phyloP scores from a whole-genome alignment of 2,113 vertebrate species.

The Heteronetta atricapilla region DNA sequence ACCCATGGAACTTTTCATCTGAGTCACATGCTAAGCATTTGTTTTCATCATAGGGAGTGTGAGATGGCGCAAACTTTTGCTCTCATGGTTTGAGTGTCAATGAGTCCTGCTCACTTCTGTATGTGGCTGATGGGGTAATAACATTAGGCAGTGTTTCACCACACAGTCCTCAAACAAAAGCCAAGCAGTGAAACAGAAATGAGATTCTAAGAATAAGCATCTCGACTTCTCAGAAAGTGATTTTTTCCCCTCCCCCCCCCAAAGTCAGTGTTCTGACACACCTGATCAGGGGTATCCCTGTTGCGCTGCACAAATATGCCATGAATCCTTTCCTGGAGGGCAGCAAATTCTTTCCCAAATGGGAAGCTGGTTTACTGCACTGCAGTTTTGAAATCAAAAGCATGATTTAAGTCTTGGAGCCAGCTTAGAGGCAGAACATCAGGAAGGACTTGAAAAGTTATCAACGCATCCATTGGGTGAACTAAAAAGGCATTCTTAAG shows the following conservation, averaged over 20 bases:
- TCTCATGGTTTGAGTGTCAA: neutral
- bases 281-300: neutral
- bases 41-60: neutral
- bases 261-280: neutral
- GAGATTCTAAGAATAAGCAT: neutral
- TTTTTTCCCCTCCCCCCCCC: neutral
- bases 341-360: neutral
- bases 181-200: neutral
- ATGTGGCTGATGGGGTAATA: neutral
- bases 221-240: neutral
- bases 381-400: neutral
- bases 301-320: neutral
- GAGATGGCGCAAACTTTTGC: neutral
- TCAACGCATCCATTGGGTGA: neutral
- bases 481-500: neutral
- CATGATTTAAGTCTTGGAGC: neutral
- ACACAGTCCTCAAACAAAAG: neutral
- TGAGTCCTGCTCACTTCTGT: neutral
- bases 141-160: neutral
- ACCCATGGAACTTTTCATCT: neutral
- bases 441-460: neutral
- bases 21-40: neutral
- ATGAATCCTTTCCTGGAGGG: neutral
- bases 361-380: neutral
- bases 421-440: neutral